phyloP scores from a whole-genome alignment of 2,888 invertebrate species.

The Smittia sp. region DNA sequence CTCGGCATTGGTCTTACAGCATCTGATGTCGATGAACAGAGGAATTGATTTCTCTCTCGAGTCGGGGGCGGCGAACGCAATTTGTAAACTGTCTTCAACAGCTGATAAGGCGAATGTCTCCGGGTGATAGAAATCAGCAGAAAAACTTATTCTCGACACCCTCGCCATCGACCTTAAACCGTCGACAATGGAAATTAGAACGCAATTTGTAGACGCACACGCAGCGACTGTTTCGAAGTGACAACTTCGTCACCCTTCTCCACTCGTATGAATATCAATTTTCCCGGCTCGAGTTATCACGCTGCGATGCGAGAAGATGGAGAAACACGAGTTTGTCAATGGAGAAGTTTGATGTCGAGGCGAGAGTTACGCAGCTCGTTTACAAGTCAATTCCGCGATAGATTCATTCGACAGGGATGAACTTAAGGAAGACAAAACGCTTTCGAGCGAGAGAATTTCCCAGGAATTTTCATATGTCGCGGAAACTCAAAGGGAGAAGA shows the following conservation, averaged over 20 bases:
- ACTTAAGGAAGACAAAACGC: not conserved
- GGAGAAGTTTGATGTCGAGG: not conserved
- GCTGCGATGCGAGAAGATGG: constrained; percentile 28
- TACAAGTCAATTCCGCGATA: not conserved
- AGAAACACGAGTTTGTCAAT: not conserved
- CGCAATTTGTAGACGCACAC: not conserved
- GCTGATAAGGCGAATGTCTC: constrained; percentile 33
- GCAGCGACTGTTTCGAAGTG: constrained; percentile 2
- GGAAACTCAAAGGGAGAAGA: too few species aligned
- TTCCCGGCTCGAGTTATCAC: not conserved
- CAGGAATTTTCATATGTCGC: too few species aligned
- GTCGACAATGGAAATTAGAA: not conserved
- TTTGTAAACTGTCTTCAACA: constrained; percentile 38
- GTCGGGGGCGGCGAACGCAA: not conserved
- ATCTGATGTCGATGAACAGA: constrained; percentile 20
- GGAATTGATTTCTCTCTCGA: constrained; percentile 7
- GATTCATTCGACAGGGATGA: not conserved
- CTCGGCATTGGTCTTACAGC: not conserved
- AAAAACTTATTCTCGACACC: not conserved
- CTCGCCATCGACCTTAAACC: not conserved
- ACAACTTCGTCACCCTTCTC: not conserved
- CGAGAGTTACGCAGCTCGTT: not conserved
- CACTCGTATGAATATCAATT: constrained; percentile 33
- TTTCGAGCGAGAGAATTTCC: too few species aligned
- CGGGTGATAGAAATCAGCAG: not conserved